Evolutionary conservation across 2,113 vertebrate species (phyloP).

Genomic region (Colinus virginianus): DNA sequence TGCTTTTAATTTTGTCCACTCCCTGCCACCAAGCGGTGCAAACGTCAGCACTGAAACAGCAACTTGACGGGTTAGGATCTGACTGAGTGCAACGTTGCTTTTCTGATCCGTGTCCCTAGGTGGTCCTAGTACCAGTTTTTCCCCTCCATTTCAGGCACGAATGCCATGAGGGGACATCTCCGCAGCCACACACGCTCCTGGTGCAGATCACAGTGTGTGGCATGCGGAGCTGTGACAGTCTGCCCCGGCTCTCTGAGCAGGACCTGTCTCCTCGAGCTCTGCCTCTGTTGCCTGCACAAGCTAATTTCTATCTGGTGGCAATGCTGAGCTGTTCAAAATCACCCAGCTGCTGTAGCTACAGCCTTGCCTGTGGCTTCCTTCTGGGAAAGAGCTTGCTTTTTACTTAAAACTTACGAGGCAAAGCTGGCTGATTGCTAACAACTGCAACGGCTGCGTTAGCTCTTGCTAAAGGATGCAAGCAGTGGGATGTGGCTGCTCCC

Average conservation of each 20-base stretch:
- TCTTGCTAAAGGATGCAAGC: not conserved
- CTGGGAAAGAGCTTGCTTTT: not conserved
- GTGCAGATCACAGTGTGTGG: not conserved
- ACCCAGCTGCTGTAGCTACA: rapidly evolving
- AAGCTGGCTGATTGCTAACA: rapidly evolving
- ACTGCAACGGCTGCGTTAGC: rapidly evolving
- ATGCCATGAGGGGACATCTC: not conserved
- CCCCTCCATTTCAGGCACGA: not conserved
- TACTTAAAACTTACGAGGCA: not conserved
- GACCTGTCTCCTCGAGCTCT: not conserved
- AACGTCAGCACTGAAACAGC: rapidly evolving
- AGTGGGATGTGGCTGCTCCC: not conserved
- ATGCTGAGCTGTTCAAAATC: rapidly evolving
- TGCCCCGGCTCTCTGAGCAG: not conserved
- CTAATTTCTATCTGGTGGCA: not conserved
- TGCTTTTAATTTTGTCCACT: not conserved
- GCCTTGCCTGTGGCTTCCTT: not conserved
- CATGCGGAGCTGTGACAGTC: rapidly evolving
- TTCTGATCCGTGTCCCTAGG: rapidly evolving
- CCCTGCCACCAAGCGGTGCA: not conserved
- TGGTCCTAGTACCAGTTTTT: not conserved
- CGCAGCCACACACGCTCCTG: rapidly evolving
- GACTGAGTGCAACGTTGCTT: not conserved
- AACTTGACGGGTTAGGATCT: not conserved
- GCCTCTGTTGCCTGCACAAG: rapidly evolving